phyloP scores from a whole-genome alignment of 2,888 invertebrate species.

The Entomobrya proxima region DNA sequence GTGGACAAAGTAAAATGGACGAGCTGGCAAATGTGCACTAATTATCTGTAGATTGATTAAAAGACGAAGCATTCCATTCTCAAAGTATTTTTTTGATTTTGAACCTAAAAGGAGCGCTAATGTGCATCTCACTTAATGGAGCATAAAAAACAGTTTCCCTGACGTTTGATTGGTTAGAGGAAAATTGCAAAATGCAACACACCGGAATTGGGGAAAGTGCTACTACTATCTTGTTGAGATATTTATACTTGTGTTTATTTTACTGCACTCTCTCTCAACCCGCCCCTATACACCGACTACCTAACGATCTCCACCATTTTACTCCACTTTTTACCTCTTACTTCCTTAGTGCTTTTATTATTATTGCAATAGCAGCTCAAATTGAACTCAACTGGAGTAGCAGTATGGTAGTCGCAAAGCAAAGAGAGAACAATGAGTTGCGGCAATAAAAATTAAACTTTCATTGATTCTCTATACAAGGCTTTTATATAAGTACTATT shows the following conservation, averaged over 20 bases:
- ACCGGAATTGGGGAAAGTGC: background rate
- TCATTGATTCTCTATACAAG: conserved; percentile 46
- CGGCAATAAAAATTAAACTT: conserved; percentile 60
- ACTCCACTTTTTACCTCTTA: background rate
- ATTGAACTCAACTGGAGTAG: background rate
- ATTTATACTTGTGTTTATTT: background rate
- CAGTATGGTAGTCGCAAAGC: background rate
- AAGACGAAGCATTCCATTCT: too few relatives aligned
- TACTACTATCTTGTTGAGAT: background rate
- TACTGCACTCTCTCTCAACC: background rate
- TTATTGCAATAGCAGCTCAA: background rate
- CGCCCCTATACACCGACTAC: too few relatives aligned
- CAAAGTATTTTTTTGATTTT: too few relatives aligned
- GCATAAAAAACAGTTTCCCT: too few relatives aligned
- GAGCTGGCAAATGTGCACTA: too few relatives aligned
- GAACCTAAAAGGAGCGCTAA: too few relatives aligned
- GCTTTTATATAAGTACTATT: background rate
- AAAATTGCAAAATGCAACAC: too few relatives aligned
- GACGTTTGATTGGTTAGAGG: too few relatives aligned
- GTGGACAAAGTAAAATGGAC: too few relatives aligned
- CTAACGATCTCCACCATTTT: background rate
- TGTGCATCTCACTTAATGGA: too few relatives aligned
- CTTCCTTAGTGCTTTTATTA: background rate
- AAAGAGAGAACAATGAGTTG: conserved; percentile 25
- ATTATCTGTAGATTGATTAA: too few relatives aligned